Conservation (phyloP, 2,888 invertebrate species). For the Calliphora vomitoria region DNA sequence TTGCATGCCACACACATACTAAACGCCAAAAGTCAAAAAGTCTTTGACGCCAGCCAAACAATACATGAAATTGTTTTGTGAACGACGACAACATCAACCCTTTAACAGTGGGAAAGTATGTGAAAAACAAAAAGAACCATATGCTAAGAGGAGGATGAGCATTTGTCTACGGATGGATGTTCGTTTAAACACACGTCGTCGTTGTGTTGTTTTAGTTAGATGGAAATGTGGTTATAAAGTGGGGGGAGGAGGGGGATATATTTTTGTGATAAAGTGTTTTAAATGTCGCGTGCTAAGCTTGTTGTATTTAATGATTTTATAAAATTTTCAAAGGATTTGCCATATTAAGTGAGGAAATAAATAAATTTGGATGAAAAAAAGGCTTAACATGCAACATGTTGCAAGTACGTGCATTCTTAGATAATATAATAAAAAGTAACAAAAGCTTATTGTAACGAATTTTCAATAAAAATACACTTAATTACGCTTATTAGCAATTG, state of each 20-base stretch:
- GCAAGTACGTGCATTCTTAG: constrained; percentile 72
- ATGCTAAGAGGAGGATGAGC: constrained; percentile 50
- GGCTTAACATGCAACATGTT: constrained; percentile 73
- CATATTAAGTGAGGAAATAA: constrained; percentile 56
- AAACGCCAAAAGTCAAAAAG: constrained; percentile 76
- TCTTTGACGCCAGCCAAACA: constrained; percentile 72
- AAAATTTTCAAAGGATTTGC: constrained; percentile 73
- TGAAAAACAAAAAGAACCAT: constrained; percentile 12
- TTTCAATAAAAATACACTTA: constrained; percentile 54
- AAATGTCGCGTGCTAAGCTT: constrained; percentile 74
- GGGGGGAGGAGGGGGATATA: constrained; percentile 28
- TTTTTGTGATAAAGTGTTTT: constrained; percentile 71
- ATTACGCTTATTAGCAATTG: constrained; percentile 66
- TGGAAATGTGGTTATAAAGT: background rate
- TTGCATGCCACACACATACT: constrained; percentile 51
- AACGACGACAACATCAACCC: constrained; percentile 35
- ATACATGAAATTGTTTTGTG: constrained; percentile 60
- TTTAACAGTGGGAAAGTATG: background rate
- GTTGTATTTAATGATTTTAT: constrained; percentile 71
- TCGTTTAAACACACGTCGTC: background rate
- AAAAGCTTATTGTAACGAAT: constrained; percentile 29
- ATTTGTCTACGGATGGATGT: constrained; percentile 60
- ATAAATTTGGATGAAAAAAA: constrained; percentile 31
- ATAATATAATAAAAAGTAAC: constrained; percentile 39
- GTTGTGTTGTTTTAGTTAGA: constrained; percentile 11